phyloP scores from a whole-genome alignment of 1,140 invertebrate genomes.

The Vanessa tameamea region DNA sequence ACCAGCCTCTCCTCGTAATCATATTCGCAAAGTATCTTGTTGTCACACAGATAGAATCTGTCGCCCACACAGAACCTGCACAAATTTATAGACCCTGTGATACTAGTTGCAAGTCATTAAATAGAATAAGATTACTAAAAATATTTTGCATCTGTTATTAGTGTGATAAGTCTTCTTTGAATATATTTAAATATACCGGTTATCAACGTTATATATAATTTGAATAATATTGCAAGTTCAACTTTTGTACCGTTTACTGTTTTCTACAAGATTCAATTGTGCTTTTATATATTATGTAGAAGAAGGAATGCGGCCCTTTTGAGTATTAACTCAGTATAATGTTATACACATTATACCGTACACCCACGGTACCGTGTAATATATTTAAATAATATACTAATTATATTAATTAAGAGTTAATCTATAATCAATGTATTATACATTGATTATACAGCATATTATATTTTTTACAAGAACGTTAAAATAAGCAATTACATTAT shows the following conservation, averaged over 20 bases:
- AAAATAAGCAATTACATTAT: no score
- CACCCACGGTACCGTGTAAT: no score
- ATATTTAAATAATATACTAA: no score
- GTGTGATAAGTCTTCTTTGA: neutral
- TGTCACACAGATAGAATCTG: constrained; percentile 97
- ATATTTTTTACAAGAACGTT: no score
- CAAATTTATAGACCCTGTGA: constrained; percentile 92
- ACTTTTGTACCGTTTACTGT: neutral
- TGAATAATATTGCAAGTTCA: neutral
- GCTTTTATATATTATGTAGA: no score
- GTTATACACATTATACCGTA: no score
- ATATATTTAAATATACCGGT: neutral
- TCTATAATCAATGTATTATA: no score
- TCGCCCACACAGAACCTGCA: constrained; percentile 99
- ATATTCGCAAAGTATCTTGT: constrained; percentile 98
- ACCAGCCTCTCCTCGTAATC: constrained; percentile 97
- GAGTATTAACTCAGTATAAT: no score
- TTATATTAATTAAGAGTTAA: no score
- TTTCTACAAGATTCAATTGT: neutral
- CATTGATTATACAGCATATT: no score
- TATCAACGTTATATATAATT: neutral
- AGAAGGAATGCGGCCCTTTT: no score
- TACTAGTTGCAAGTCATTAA: constrained; percentile 84
- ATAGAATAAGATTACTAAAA: constrained; percentile 16
- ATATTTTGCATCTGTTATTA: neutral